A percentile compares a stretch with the other conserved stretches of the same genome.
phyloP scores from a whole-genome alignment of 2,113 vertebrate species.

The Monopterus albus region DNA sequence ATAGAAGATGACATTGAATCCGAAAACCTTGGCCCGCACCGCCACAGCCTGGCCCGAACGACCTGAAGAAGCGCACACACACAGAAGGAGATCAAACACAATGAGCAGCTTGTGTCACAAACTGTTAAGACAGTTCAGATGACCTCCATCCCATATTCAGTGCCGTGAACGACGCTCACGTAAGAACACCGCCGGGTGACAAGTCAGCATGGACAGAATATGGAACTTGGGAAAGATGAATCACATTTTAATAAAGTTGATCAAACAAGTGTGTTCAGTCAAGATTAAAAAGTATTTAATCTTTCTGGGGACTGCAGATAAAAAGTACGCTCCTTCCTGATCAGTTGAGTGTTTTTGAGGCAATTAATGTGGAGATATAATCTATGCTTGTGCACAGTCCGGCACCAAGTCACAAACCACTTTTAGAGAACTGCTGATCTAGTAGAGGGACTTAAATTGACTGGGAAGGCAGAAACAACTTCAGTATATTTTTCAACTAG shows the following conservation, averaged over 20 bases:
- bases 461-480: background rate
- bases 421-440: background rate
- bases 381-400: background rate
- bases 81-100: background rate
- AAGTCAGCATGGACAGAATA: background rate
- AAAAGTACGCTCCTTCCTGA: background rate
- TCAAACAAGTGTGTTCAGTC: too few relatives aligned
- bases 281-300: too few relatives aligned
- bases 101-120: too few relatives aligned
- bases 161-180: too few relatives aligned
- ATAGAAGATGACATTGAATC: conserved; percentile 98
- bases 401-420: background rate
- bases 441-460: background rate
- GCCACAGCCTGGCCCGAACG: conserved; percentile 96
- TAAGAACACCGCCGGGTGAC: background rate
- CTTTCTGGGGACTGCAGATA: background rate
- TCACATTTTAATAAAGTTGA: too few relatives aligned
- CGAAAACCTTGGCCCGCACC: conserved; percentile 96
- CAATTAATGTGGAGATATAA: background rate
- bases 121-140: background rate
- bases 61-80: conserved; percentile 84
- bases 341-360: background rate
- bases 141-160: background rate
- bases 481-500: too few relatives aligned
- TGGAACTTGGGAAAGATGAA: background rate